phyloP scores from a whole-genome alignment of 2,888 invertebrate genomes.

The Nemurella pictetii region DNA sequence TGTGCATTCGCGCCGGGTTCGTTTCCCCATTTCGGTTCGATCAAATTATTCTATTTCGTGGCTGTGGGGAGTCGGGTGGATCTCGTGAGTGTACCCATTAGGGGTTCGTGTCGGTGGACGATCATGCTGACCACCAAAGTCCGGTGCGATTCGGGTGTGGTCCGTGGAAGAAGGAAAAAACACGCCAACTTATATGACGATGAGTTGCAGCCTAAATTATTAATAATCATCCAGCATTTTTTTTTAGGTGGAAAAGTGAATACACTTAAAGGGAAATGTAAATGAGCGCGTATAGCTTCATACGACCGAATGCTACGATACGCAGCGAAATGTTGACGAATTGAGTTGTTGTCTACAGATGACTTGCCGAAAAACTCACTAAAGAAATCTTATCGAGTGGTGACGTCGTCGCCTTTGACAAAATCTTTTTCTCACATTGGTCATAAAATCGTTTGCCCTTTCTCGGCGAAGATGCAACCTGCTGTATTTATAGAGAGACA shows the following conservation, averaged over 20 bases:
- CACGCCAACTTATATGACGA: slow-evolving; percentile 21
- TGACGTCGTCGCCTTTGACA: neutral
- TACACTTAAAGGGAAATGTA: neutral
- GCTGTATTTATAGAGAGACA: neutral
- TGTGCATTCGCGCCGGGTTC: neutral
- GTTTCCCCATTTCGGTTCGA: neutral
- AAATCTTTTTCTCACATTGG: slow-evolving; percentile 1
- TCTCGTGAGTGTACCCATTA: neutral
- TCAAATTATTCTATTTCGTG: neutral
- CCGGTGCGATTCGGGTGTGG: slow-evolving; percentile 27
- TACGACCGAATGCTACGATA: neutral
- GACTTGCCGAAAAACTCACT: neutral
- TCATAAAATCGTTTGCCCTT: neutral
- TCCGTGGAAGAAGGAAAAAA: neutral
- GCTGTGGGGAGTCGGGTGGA: neutral
- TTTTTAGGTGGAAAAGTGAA: neutral
- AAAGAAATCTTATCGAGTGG: neutral
- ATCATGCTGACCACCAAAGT: slow-evolving; percentile 25
- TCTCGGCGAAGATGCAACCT: neutral
- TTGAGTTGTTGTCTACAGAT: neutral
- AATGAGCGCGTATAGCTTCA: no score
- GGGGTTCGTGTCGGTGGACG: neutral
- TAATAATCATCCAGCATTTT: slow-evolving; percentile 20
- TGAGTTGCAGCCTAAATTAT: slow-evolving; percentile 10
- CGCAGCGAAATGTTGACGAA: neutral